phyloP scores from a whole-genome alignment of 2,113 vertebrate genomes.

The Mustelus asterias region DNA sequence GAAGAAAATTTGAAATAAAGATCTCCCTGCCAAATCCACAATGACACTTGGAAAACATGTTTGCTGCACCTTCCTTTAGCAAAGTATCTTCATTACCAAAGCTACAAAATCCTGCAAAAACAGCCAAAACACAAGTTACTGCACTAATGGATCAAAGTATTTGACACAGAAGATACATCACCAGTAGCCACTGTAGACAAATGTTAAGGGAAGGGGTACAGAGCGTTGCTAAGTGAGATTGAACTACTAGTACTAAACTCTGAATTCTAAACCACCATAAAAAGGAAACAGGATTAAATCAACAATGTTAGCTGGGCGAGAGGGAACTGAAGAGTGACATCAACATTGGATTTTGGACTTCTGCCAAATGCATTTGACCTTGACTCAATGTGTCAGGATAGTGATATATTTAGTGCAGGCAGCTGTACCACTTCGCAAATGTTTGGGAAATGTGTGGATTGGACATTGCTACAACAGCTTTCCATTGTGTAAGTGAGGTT shows the following conservation, averaged over 20 bases:
- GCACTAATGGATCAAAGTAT: background rate
- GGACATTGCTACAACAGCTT: background rate
- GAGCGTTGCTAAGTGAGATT: background rate
- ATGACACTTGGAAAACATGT: background rate
- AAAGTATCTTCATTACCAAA: background rate
- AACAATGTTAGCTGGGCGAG: background rate
- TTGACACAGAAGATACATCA: background rate
- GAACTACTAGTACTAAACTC: background rate
- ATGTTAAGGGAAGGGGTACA: background rate
- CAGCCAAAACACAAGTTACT: background rate
- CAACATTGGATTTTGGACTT: background rate
- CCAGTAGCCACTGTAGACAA: background rate
- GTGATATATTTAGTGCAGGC: background rate
- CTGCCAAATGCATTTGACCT: background rate
- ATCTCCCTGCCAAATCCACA: background rate
- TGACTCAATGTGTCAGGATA: background rate
- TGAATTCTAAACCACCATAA: background rate
- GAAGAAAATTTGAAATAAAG: background rate
- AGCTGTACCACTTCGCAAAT: background rate
- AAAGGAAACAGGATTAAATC: background rate
- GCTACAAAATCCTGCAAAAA: background rate
- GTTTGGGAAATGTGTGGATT: background rate
- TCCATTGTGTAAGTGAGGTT: background rate
- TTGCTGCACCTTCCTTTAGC: background rate
- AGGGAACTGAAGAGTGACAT: background rate